A percentile compares a stretch with the other conserved stretches of the same genome.
Evolutionary conservation across 2,797 vertebrate species (phyloP).

Genomic region (Sylvia borin): DNA sequence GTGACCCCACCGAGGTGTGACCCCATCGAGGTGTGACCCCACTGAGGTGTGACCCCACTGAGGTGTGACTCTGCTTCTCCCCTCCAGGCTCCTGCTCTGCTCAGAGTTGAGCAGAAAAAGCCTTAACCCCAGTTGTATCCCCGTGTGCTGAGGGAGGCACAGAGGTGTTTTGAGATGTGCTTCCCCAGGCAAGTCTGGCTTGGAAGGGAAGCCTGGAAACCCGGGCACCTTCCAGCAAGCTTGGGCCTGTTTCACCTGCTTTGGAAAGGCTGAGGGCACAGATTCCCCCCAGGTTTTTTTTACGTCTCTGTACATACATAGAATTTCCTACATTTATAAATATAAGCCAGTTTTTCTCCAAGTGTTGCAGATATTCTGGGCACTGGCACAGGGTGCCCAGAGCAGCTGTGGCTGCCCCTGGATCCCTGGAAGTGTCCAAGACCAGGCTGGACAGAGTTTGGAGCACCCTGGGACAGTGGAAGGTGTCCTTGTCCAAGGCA

Average conservation of each 20-base stretch:
- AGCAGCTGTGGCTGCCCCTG: background rate
- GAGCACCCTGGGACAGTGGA: fast-evolving
- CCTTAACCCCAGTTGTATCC: background rate
- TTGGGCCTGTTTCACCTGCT: background rate
- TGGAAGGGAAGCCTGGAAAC: background rate
- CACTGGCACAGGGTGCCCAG: background rate
- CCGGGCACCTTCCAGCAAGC: background rate
- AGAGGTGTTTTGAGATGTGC: background rate
- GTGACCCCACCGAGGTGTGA: background rate
- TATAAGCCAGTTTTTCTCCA: background rate
- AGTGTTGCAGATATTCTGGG: background rate
- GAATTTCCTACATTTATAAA: background rate
- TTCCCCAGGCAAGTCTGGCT: background rate
- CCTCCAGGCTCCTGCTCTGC: background rate
- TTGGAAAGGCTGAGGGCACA: background rate
- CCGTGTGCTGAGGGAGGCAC: background rate
- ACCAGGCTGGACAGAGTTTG: background rate
- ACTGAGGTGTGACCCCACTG: background rate
- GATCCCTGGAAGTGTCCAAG: fast-evolving
- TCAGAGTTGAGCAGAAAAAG: background rate
- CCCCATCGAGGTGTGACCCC: background rate
- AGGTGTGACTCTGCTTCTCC: no score
- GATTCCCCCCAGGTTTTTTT: background rate
- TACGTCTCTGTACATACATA: fast-evolving
- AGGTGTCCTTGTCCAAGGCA: background rate